Conservation (phyloP, 2,888 invertebrate species). For the Epinotia ramella region DNA sequence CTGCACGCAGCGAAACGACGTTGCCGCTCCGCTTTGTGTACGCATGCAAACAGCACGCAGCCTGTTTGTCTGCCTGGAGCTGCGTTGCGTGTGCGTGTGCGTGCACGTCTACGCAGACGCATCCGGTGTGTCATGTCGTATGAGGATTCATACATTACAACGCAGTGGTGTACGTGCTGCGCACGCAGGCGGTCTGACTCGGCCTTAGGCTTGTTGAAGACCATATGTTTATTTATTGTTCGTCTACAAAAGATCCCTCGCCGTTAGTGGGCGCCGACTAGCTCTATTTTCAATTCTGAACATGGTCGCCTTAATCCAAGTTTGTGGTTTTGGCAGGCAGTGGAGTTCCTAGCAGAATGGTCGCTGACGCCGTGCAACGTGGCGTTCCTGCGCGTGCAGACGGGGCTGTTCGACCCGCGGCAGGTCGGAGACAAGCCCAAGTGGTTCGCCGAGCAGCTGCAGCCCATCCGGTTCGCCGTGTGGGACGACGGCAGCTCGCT, state of each 20-base stretch:
- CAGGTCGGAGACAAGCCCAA: slow-evolving; percentile 99
- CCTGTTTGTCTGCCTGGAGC: too few species aligned
- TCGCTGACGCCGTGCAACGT: slow-evolving; percentile 98
- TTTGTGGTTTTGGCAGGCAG: slow-evolving; percentile 87
- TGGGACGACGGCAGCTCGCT: slow-evolving; percentile 95
- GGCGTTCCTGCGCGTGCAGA: slow-evolving; percentile 98
- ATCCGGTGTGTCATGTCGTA: too few species aligned
- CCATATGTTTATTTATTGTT: background rate
- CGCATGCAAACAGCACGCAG: too few species aligned
- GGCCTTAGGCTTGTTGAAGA: background rate
- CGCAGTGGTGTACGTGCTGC: too few species aligned
- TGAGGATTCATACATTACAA: too few species aligned
- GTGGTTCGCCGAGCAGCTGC: slow-evolving; percentile 96
- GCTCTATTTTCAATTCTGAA: too few species aligned
- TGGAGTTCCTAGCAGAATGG: slow-evolving; percentile 99
- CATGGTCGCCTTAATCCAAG: background rate
- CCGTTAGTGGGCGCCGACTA: too few species aligned
- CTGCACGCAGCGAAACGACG: too few species aligned
- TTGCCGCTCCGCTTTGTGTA: too few species aligned
- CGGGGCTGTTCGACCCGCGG: slow-evolving; percentile 96
- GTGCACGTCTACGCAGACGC: too few species aligned
- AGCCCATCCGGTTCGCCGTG: slow-evolving; percentile 95
- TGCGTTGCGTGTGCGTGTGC: too few species aligned
- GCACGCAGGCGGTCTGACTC: too few species aligned
- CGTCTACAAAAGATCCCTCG: background rate